A percentile compares a stretch with the other conserved stretches of the same genome.
phyloP scores from a whole-genome alignment of 2,797 vertebrate species.

The Pantherophis alleghaniensis region DNA sequence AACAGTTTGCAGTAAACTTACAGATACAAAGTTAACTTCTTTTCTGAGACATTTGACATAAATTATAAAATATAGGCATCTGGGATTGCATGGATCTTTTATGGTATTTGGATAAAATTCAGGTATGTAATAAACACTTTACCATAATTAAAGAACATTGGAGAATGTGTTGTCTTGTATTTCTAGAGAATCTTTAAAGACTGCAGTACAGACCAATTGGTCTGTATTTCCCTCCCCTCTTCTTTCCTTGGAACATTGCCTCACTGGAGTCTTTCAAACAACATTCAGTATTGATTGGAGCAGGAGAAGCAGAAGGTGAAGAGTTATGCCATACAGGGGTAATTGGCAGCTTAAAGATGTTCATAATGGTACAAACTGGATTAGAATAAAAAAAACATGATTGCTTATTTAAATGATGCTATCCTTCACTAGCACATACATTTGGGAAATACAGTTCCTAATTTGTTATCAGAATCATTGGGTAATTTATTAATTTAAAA shows the following conservation, averaged over 20 bases:
- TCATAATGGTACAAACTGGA: not conserved
- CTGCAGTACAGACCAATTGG: not conserved
- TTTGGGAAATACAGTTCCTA: too few species aligned
- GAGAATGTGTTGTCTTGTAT: constrained; percentile 46
- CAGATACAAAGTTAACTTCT: not conserved
- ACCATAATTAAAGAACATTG: constrained; percentile 43
- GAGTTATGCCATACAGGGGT: not conserved
- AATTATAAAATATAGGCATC: constrained; percentile 3
- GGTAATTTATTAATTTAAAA: not conserved
- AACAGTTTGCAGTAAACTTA: constrained; percentile 23
- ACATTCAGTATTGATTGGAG: not conserved
- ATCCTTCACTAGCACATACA: not conserved
- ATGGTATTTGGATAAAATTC: constrained; percentile 22
- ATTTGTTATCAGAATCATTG: not conserved
- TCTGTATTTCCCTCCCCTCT: not conserved
- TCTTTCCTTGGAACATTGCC: not conserved
- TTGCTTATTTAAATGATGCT: not conserved
- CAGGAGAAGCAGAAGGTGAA: not conserved
- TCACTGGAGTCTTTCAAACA: not conserved
- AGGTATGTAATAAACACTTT: constrained; percentile 29
- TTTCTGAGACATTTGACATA: not conserved
- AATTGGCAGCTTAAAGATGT: not conserved
- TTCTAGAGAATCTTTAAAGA: not conserved
- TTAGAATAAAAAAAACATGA: not conserved
- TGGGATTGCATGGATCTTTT: constrained; percentile 22